Percentiles rank a stretch among this genome's conserved stretches.
Evolutionary conservation across 2,113 vertebrate genomes (phyloP).

Genomic region (Anthoscopus minutus): DNA sequence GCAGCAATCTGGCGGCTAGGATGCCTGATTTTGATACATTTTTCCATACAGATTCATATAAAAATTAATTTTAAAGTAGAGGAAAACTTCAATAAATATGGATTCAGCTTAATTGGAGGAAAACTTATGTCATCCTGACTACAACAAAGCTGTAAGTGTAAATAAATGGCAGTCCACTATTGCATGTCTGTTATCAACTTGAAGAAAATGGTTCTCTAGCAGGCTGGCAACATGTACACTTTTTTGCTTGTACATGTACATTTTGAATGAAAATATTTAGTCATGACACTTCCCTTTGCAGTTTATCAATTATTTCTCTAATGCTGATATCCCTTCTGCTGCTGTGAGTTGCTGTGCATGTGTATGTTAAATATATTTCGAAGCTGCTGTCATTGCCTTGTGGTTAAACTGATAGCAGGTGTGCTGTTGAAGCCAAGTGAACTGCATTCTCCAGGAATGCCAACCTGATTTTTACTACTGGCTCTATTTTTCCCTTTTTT

Average conservation of each 20-base stretch:
- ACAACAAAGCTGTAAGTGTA: not conserved
- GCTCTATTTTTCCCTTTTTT: not conserved
- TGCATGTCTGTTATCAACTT: not conserved
- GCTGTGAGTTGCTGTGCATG: not conserved
- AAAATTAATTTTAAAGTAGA: not conserved
- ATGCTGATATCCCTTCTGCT: not conserved
- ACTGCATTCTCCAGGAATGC: not conserved
- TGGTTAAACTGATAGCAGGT: not conserved
- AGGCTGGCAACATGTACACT: not conserved
- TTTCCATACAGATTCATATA: not conserved
- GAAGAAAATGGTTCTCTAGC: not conserved
- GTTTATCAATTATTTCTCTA: not conserved
- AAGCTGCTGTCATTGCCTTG: rapidly evolving
- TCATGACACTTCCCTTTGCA: not conserved
- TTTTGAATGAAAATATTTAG: not conserved
- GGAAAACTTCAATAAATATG: not conserved
- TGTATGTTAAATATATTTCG: not conserved
- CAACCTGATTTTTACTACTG: not conserved
- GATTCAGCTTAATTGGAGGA: not conserved
- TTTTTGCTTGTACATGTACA: not conserved
- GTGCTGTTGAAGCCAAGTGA: not conserved
- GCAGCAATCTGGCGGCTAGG: not conserved
- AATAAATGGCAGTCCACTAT: not conserved
- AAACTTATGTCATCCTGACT: not conserved
- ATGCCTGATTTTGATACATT: not conserved